Evolutionary conservation across 2,113 vertebrate genomes (phyloP), one percentile per base, ranked within the genome.

Genomic region (rabbit (Oryctolagus cuniculus)): DNA sequence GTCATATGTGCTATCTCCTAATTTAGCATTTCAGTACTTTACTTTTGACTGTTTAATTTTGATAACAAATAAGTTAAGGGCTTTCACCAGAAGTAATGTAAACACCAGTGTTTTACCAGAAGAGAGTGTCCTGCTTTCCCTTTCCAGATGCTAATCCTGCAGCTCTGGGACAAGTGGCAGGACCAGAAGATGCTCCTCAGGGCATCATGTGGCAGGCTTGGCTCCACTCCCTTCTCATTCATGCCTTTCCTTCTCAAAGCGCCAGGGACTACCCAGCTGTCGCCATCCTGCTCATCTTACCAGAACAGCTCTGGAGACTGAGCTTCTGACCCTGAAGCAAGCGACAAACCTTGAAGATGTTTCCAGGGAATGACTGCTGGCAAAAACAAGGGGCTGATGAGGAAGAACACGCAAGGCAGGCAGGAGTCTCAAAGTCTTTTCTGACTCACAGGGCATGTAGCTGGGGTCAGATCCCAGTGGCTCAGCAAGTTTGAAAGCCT

Each of bases 301-400:
- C 22, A 38, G 9, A 80, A 49, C 3, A 90, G 51, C 9, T 74
- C 67, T 87, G 10, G 25, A 5, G 34, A 34, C 36, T 81, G n/a
- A 91, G 12, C 15, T 87, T 79, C 13, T 83, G 55, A 89, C 19
- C 25, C 49, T 90, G 27, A 88, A 87, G 9, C 24, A 89, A 49
- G 72, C 5, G 53, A 31, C 4, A 36, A 6, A 29, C 63, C 38
- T 31, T 64, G 70, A 72, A 82, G 61, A 79, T 74, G 77, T 58
- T 90, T 61, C 85, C 79, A 79, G 55, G 31, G 69, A 22, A 51
- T 63, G 10, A 51, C 44, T 63, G 22, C 22, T 69, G 19, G 55
- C 78, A 91, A 82, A 80, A 89, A 44, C 34, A 83, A 27, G 27
- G 17, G 55, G 24, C 31, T 72, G 36, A 49, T 3, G n/a, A 83